Evolutionary conservation across 1,140 invertebrate genomes (phyloP), one percentile per base, ranked within the genome.

Genomic region (Arctopsyche grandis): DNA sequence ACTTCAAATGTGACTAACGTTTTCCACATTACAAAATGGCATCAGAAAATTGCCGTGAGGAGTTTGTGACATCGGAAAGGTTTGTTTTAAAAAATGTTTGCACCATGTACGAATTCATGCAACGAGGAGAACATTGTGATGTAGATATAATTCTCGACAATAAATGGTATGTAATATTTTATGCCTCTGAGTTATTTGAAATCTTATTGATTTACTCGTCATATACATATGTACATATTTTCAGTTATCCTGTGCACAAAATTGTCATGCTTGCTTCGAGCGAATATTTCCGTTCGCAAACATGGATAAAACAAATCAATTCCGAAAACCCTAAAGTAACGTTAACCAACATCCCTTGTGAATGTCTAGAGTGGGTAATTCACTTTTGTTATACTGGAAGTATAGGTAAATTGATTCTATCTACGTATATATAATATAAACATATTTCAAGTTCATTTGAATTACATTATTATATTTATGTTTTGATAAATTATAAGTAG

Each of bases 351-450:
- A 19, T 60, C 14, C 1, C 16, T 9, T 0, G 9, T 9, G 16
- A 3, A 60, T 3, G 22, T 24, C 9, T 66, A 24, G 22, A 66
- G 10, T 66, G 63, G 63, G 9, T 66, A 26, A 66, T 66, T 26
- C 9, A 9, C 14, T 66, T 66, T 66, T 66, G 63, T 26, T 66
- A 66, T 14, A 66, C 21, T 26, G 63, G 63, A 26, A 12, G n/a
- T 9, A 26, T 66, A 9, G 63, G 63, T 66, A 66, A 21, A 52
- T 52, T 60, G 3, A 16, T 38, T 38, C 3, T 4, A 38, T 4
- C 7, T 38, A 7, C 21, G 12, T 22, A 66, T 26, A 9, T 22
- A 66, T 26, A 1, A 26, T 26, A 9, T 22, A 3, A 26, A 24
- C 4, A 21, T 60, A 21, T 60, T 22, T 60, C 21, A 60, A 60